These are phyloP conservation scores for Triplophysa dalaica DNA, from an alignment of 2,113 vertebrate species.

Conservation along the genomic window DNA sequence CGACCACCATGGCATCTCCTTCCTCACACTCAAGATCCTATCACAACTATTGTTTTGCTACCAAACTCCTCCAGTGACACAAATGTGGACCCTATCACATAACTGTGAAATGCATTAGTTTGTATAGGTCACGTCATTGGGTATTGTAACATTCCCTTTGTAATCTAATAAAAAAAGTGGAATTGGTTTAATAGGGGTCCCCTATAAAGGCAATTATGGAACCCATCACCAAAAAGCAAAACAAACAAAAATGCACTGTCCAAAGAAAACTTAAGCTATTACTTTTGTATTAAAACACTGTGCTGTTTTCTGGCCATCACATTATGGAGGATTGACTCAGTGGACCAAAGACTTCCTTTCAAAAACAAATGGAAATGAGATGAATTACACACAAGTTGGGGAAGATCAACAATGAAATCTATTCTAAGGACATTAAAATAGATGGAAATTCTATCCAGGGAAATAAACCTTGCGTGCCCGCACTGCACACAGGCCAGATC, in stretches of 20 bases:
- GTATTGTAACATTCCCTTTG: background rate
- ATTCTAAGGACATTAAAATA: slow-evolving; percentile 4
- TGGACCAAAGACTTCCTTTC: slow-evolving; percentile 8
- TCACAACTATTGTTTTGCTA: too few relatives aligned
- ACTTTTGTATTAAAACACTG: background rate
- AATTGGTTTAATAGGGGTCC: background rate
- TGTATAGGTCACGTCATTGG: background rate
- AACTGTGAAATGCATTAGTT: background rate
- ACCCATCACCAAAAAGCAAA: background rate
- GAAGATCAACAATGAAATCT: background rate
- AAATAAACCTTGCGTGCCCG: background rate
- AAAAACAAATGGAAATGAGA: slow-evolving; percentile 28
- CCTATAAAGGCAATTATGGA: background rate
- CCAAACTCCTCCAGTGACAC: background rate
- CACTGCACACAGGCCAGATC: background rate
- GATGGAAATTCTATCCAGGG: background rate
- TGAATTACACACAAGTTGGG: background rate
- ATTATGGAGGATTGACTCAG: slow-evolving; percentile 9
- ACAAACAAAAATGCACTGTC: background rate
- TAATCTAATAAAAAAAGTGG: background rate
- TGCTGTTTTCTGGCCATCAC: background rate
- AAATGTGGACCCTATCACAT: background rate
- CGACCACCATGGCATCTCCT: too few relatives aligned
- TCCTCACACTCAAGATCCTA: too few relatives aligned
- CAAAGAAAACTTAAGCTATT: background rate